Conservation (phyloP, 2,888 invertebrate species). For the Timema cristinae region DNA sequence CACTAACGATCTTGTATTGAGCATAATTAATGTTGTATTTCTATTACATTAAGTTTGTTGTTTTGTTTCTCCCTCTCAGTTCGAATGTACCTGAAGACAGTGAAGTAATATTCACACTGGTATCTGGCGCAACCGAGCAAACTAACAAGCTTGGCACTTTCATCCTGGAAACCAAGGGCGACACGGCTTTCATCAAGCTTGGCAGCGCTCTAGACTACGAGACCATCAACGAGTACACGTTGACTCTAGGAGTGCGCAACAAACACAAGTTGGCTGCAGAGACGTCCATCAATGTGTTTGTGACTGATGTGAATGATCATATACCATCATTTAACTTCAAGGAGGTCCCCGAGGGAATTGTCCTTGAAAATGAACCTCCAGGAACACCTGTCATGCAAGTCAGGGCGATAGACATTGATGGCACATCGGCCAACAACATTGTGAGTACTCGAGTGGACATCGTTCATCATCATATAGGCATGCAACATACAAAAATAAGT, state of each 20-base stretch:
- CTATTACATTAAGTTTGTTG: neutral
- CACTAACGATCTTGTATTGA: no score
- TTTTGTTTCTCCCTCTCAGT: constrained; percentile 42
- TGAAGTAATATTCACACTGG: constrained; percentile 72
- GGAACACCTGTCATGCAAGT: constrained; percentile 86
- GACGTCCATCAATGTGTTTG: constrained; percentile 47
- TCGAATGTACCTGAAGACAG: constrained; percentile 71
- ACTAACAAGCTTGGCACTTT: constrained; percentile 78
- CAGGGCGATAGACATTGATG: constrained; percentile 80
- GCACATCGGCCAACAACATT: constrained; percentile 76
- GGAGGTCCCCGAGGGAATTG: constrained; percentile 74
- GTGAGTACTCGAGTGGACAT: constrained; percentile 42
- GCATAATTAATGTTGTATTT: no score
- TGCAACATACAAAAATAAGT: no score
- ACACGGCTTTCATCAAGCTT: constrained; percentile 69
- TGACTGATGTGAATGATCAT: constrained; percentile 88
- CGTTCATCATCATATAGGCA: no score
- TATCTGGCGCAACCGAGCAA: constrained; percentile 78
- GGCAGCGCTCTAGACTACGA: constrained; percentile 79
- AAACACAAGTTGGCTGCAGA: constrained; percentile 75
- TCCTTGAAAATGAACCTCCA: constrained; percentile 77
- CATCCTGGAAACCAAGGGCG: constrained; percentile 49
- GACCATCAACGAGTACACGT: constrained; percentile 74
- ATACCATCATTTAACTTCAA: constrained; percentile 69
- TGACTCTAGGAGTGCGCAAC: constrained; percentile 79